These are phyloP conservation scores for Theocolax elegans DNA, from an alignment of 1,140 invertebrate genomes.

Conservation along the genomic window DNA sequence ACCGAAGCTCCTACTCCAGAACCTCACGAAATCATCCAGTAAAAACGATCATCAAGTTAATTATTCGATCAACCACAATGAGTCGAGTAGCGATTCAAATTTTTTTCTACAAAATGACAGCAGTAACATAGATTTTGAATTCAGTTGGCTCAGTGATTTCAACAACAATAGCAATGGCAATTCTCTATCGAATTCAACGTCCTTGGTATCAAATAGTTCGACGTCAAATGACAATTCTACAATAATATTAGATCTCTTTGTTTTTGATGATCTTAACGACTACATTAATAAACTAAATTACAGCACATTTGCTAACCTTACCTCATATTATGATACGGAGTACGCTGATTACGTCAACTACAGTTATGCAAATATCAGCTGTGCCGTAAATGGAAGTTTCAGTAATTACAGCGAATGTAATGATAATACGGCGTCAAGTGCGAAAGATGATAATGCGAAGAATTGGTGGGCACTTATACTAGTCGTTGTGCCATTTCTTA, in stretches of 20 bases:
- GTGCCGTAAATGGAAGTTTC: conserved; percentile 58
- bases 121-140: conserved; percentile 9
- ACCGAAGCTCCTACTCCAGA: conserved; percentile 26
- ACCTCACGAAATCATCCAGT: conserved; percentile 48
- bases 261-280: conserved; percentile 63
- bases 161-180: conserved; percentile 17
- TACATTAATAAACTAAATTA: conserved; percentile 62
- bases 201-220: conserved; percentile 39
- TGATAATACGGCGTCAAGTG: conserved; percentile 42
- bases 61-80: conserved; percentile 9
- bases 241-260: conserved; percentile 60
- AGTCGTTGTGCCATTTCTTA: conserved; percentile 91
- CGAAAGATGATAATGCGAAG: conserved; percentile 66
- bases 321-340: conserved; percentile 56
- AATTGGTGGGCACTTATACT: conserved; percentile 89
- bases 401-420: conserved; percentile 66
- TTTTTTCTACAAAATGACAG: conserved; percentile 13
- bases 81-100: not conserved
- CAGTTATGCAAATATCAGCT: conserved; percentile 52
- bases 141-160: conserved; percentile 52
- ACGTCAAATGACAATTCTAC: conserved; percentile 56
- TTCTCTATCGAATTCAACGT: conserved; percentile 32
- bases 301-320: conserved; percentile 59
- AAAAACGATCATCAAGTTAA: not conserved
- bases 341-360: conserved; percentile 46